phyloP scores from a whole-genome alignment of 2,888 invertebrate genomes.

The Apantesis nais region DNA sequence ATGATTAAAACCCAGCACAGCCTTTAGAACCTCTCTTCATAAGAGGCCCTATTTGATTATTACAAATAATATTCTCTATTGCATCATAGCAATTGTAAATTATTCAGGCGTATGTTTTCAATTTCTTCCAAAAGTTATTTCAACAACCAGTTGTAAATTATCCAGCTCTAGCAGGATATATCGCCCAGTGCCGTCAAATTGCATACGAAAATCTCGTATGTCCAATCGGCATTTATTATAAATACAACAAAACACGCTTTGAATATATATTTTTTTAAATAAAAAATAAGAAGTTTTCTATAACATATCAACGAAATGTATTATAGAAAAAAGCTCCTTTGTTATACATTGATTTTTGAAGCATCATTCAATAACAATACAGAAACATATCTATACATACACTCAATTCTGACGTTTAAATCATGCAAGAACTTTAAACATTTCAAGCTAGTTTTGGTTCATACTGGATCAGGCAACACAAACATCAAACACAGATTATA shows the following conservation, averaged over 20 bases:
- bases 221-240: not conserved
- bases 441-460: not conserved
- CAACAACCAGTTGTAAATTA: not conserved
- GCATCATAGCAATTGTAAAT: not conserved
- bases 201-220: not conserved
- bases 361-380: not conserved
- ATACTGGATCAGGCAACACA: not conserved
- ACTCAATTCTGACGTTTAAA: not conserved
- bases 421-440: conserved; percentile 11
- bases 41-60: not conserved
- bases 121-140: not conserved
- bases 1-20: conserved; percentile 1
- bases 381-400: not conserved
- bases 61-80: not conserved
- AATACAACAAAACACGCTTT: not conserved
- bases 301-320: not conserved
- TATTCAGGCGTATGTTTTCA: not conserved
- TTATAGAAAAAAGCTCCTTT: not conserved
- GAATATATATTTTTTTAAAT: not conserved
- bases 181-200: not conserved
- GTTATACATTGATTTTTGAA: not conserved
- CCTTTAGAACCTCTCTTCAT: not conserved
- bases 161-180: not conserved
- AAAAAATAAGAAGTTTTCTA: not conserved
- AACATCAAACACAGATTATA: conserved; percentile 1